phyloP scores from a whole-genome alignment of 2,797 vertebrate species.

The Leucoraja ocellata region DNA sequence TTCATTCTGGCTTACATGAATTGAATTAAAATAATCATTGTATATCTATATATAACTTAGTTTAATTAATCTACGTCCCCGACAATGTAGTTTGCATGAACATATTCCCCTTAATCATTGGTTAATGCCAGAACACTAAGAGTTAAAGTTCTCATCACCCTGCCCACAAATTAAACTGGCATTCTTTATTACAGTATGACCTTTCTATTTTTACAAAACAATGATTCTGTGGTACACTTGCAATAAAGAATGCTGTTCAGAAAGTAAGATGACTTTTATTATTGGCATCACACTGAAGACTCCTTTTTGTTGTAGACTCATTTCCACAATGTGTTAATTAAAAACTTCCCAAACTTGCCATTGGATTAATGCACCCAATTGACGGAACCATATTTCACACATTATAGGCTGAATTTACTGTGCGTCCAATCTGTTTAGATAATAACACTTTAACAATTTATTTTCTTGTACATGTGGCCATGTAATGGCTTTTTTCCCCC shows the following conservation, averaged over 20 bases:
- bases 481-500: neutral
- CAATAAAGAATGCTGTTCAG: neutral
- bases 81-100: neutral
- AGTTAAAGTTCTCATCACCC: neutral
- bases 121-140: neutral
- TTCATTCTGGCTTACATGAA: constrained; percentile 9
- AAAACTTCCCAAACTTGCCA: neutral
- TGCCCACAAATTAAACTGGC: neutral
- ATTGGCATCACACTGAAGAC: neutral
- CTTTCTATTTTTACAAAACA: neutral
- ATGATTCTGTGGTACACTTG: too few relatives aligned
- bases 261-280: neutral
- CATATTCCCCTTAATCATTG: neutral
- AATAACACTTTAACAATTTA: neutral
- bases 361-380: neutral
- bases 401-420: neutral
- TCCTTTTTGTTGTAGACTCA: neutral
- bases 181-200: neutral
- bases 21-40: constrained; percentile 26
- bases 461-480: neutral
- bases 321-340: neutral
- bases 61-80: constrained; percentile 9
- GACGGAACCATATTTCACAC: neutral
- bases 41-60: constrained; percentile 14
- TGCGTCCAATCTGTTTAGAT: neutral